Conservation (phyloP, 2,113 vertebrate species). For the Melospiza melodia region DNA sequence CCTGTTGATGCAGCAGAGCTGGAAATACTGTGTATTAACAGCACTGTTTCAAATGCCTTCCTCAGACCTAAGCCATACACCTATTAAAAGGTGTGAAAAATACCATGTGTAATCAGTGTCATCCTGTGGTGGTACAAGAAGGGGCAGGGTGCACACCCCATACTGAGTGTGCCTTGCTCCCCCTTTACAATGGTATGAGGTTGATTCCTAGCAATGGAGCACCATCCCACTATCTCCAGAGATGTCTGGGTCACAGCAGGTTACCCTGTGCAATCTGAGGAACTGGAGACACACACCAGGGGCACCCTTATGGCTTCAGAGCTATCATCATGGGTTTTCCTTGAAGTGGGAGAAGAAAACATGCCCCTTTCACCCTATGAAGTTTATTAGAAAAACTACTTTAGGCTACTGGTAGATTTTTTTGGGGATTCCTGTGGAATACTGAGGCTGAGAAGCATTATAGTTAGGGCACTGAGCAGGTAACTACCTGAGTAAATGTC, state of each 20-base stretch:
- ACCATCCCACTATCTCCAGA: not conserved
- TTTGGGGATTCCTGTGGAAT: not conserved
- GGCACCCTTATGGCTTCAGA: not conserved
- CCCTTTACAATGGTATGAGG: not conserved
- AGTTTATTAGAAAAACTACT: not conserved
- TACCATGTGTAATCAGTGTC: not conserved
- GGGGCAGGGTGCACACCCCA: not conserved
- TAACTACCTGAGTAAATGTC: not conserved
- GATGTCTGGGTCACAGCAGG: not conserved
- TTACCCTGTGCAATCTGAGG: not conserved
- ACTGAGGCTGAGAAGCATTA: not conserved
- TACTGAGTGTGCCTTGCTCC: not conserved
- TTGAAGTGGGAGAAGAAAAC: not conserved
- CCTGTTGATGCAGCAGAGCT: not conserved
- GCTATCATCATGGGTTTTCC: not conserved
- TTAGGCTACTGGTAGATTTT: not conserved
- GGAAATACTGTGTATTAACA: not conserved
- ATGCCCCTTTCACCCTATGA: not conserved
- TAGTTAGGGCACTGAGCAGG: not conserved
- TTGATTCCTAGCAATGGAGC: not conserved
- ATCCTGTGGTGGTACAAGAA: not conserved
- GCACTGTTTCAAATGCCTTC: not conserved
- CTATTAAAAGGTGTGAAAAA: conserved; percentile 17
- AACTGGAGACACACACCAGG: not conserved
- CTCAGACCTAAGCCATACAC: not conserved